phyloP scores from a whole-genome alignment of 2,888 invertebrate genomes.

The Diadegma fenestrale region DNA sequence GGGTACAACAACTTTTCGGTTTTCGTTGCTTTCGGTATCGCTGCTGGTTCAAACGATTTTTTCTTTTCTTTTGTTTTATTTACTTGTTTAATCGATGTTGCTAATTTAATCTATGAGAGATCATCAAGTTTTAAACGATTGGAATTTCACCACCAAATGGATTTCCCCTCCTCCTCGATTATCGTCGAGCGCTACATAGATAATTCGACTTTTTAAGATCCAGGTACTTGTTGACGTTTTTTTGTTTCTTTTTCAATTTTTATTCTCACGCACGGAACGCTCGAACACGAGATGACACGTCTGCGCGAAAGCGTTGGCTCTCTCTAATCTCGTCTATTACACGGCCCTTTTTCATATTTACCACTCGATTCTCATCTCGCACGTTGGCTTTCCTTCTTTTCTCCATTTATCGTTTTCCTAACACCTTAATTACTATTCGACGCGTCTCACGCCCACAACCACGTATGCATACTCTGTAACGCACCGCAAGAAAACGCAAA shows the following conservation, averaged over 20 bases:
- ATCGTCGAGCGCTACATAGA: slow-evolving; percentile 58
- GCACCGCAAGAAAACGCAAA: not conserved
- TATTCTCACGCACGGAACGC: slow-evolving; percentile 51
- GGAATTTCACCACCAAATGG: slow-evolving; percentile 27
- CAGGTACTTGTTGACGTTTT: slow-evolving; percentile 70
- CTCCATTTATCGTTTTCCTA: slow-evolving; percentile 1
- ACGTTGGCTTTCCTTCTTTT: not conserved
- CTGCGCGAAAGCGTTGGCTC: slow-evolving; percentile 39
- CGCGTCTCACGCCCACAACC: slow-evolving; percentile 5
- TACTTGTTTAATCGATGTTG: slow-evolving; percentile 34
- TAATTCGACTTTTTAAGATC: slow-evolving; percentile 66
- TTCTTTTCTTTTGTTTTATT: slow-evolving; percentile 21
- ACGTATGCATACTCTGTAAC: not conserved
- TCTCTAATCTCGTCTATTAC: slow-evolving; percentile 27
- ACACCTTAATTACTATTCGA: not conserved
- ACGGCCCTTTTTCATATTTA: slow-evolving; percentile 27
- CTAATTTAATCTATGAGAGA: slow-evolving; percentile 67
- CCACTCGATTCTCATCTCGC: slow-evolving; percentile 32
- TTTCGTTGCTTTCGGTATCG: slow-evolving; percentile 35
- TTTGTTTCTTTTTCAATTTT: not conserved
- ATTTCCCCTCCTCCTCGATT: slow-evolving; percentile 35
- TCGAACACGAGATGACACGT: slow-evolving; percentile 42
- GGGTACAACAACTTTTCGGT: slow-evolving; percentile 13
- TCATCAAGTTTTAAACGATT: slow-evolving; percentile 62
- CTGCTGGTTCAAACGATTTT: slow-evolving; percentile 43